Conservation (phyloP, 2,888 invertebrate genomes). For the Metallyticus violacea region DNA sequence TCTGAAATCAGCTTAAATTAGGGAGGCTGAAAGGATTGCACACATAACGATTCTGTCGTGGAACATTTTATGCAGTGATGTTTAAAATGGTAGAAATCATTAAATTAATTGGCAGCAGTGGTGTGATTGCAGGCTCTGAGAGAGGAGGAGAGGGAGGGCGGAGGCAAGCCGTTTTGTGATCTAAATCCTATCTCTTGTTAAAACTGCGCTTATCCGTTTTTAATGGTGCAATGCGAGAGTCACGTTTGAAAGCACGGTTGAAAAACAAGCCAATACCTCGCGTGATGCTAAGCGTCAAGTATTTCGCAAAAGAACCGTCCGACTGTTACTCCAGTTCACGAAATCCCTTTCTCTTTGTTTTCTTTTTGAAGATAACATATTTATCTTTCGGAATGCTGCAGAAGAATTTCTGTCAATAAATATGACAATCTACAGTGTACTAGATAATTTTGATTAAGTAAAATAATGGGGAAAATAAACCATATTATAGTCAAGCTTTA, state of each 20-base stretch:
- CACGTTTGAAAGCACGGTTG: background rate
- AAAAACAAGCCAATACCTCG: background rate
- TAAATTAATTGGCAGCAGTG: background rate
- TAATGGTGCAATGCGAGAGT: background rate
- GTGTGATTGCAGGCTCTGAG: background rate
- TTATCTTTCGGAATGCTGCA: no score
- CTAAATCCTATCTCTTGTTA: background rate
- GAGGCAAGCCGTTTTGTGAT: background rate
- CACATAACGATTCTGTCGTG: background rate
- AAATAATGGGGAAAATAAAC: no score
- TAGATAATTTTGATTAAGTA: no score
- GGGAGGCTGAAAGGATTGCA: background rate
- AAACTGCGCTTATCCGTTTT: background rate
- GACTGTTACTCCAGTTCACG: background rate
- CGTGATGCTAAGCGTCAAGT: background rate
- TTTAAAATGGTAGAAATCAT: background rate
- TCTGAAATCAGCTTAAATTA: background rate
- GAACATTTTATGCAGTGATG: background rate
- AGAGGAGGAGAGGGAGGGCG: no score
- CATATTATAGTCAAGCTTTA: no score
- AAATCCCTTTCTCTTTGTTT: background rate
- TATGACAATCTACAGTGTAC: no score
- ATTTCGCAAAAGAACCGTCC: no score
- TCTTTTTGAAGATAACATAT: no score
- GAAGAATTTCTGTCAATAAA: no score